phyloP scores from a whole-genome alignment of 2,888 invertebrate species.

The Allacma fusca region DNA sequence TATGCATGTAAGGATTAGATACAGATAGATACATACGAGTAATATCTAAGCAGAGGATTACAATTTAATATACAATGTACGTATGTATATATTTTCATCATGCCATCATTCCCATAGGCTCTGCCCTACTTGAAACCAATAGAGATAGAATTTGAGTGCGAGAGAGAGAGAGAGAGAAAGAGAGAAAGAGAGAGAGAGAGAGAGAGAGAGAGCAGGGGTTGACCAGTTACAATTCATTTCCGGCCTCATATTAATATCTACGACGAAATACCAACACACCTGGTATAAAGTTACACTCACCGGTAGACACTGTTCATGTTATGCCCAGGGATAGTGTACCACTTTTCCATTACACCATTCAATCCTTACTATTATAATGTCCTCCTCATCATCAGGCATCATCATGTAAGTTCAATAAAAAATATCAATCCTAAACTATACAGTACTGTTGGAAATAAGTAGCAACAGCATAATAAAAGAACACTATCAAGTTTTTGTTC shows the following conservation, averaged over 20 bases:
- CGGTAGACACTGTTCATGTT: background rate
- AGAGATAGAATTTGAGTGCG: slow-evolving; percentile 9
- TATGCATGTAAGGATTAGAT: too few species aligned
- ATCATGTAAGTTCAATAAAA: too few species aligned
- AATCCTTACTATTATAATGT: background rate
- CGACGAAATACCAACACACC: slow-evolving; percentile 54
- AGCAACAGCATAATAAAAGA: background rate
- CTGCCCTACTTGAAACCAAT: slow-evolving; percentile 53
- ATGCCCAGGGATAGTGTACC: background rate
- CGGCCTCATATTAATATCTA: slow-evolving; percentile 51
- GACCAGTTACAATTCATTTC: slow-evolving; percentile 58
- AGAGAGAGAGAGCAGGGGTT: slow-evolving; percentile 51
- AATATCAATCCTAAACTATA: too few species aligned
- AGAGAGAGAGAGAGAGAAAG: background rate
- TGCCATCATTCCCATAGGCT: slow-evolving; percentile 32
- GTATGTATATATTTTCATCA: slow-evolving; percentile 32
- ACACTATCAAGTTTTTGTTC: background rate
- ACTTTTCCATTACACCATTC: background rate
- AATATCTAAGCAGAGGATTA: too few species aligned
- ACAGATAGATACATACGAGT: too few species aligned
- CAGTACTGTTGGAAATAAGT: too few species aligned
- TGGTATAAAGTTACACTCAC: slow-evolving; percentile 46
- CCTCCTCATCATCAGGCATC: background rate
- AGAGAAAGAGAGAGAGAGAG: slow-evolving; percentile 2
- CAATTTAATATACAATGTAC: too few species aligned